Base-by-base conservation (phyloP, 2,888 invertebrate species). In the Beris chalybata region DNA sequence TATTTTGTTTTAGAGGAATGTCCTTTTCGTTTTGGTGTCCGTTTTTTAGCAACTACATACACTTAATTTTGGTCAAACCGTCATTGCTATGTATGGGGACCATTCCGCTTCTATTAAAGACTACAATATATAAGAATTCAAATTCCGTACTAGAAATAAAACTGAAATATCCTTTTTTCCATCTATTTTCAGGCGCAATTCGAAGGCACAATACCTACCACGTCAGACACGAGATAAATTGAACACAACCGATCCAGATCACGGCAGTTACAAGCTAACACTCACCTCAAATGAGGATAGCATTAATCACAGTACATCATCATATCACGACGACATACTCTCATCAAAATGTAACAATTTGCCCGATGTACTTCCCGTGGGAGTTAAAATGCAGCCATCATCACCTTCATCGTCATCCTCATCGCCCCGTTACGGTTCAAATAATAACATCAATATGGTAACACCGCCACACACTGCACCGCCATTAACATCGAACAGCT, bases 161-260 rank as follows among this genome's bases (percentile, higher is more conserved):
- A 22, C 22, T 22, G 3, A 38, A 38, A 15, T 48, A 1, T 48
- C 3, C 12, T 12, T 66, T 63, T 66, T 63, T 59, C 58, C 72
- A 71, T 68, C 74, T 75, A 71, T 83, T 22, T 85, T 15, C 84
- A 90, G 90, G 83, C 89, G 88, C 76, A 89, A 89, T 76, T 90
- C 90, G 63, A 90, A 90, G 81, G 89, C 89, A 71, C 89, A 90
- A 66, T 90, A 90, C 78, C 79, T 90, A 79, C 87, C 89, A 70
- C 84, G 89, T 48, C 85, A 89, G 65, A 89, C 65, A 29, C 84
- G 87, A 70, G 89, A 89, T 71, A 83, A 85, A 73, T 82, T 85
- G 54, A 86, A 86, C 71, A 77, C 76, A 64, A 74, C 84, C 67
- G 89, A 89, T 78, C 85, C 87, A 68, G 90, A 89, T 77, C 87